A percentile compares a stretch with the other conserved stretches of the same genome.
Conservation (phyloP, 1,140 invertebrate genomes). For the Drosophila lacteicornis region DNA sequence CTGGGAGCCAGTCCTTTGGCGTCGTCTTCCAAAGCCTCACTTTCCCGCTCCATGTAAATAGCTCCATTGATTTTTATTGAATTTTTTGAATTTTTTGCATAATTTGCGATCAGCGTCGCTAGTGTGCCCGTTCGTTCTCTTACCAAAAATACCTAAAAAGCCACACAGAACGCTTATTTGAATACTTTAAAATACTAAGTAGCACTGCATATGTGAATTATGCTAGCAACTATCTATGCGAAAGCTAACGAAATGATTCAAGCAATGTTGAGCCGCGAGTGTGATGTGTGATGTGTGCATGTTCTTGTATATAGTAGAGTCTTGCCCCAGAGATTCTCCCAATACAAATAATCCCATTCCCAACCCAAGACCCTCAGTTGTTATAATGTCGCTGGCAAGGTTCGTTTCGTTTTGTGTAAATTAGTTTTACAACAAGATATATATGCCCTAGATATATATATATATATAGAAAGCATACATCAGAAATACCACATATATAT, state of each 20-base stretch:
- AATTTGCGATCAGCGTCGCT: too few relatives aligned
- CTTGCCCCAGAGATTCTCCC: constrained; percentile 11
- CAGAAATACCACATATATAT: constrained; percentile 23
- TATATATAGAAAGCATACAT: constrained; percentile 28
- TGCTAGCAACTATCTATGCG: constrained; percentile 38
- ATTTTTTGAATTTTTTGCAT: too few relatives aligned
- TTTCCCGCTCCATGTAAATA: too few relatives aligned
- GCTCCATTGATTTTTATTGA: too few relatives aligned
- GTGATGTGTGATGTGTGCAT: neutral
- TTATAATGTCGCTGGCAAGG: constrained; percentile 18
- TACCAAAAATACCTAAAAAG: too few relatives aligned
- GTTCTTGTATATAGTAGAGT: constrained; percentile 37
- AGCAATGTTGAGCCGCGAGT: constrained; percentile 1
- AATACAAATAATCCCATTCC: neutral
- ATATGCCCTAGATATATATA: constrained; percentile 10
- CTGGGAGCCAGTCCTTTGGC: constrained; percentile 29
- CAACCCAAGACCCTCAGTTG: constrained; percentile 1
- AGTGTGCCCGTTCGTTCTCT: too few relatives aligned
- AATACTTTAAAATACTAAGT: too few relatives aligned
- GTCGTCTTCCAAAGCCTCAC: constrained; percentile 35
- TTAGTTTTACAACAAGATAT: constrained; percentile 17
- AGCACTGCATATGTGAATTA: neutral
- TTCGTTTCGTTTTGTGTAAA: constrained; percentile 41
- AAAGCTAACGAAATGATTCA: constrained; percentile 28
- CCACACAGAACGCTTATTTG: too few relatives aligned